Base-by-base conservation (phyloP, 2,113 vertebrate species). In the Aldabrachelys gigantea region DNA sequence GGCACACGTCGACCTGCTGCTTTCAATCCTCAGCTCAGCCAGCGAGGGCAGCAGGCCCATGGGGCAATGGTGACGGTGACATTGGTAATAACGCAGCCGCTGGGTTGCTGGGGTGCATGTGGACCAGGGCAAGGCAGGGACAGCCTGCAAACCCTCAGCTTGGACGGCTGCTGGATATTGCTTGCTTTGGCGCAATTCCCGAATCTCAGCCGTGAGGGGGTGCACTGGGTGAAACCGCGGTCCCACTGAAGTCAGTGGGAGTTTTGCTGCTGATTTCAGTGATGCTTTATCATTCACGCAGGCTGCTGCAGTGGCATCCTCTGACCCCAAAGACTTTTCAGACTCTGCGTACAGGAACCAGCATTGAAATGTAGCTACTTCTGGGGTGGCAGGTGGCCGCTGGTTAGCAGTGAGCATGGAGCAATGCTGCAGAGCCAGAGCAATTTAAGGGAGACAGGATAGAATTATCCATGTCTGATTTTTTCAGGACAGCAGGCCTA, bases 381-480 rank as follows among this genome's bases (percentile, higher is more conserved):
- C 75, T 78, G 75, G 41, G 24, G 22, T 38, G 11, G 75, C 5
- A 8, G 24, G 4, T 12, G 75, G 41, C 75, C 16, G 24, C 41
- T 78, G 41, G 22, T 13, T 27, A 47, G 65, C n/a, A 72, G 65
- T 4, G 65, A 72, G n/a, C 19, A 5, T 38, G 7, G 22, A 12
- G 72, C 72, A 76, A 41, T 24, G 72, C 72, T 41, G 38, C 21
- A 44, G 22, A 44, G 10, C 38, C 5, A 25, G 22, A 21, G 21
- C 6, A 5, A 75, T 22, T 75, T 25, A 19, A 44, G 19, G 38
- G 38, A 44, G 38, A 41, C 38, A 24, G 38, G 41, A 2, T 25
- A 7, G 22, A 44, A 41, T 44, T 27, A 25, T 47, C 41, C 12
- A 0, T 0, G 2, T 0, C 1, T 4, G 19, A 25, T 47, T 22